Evolutionary conservation across 2,113 vertebrate genomes (phyloP).

Genomic region (Lipophrys pholis): DNA sequence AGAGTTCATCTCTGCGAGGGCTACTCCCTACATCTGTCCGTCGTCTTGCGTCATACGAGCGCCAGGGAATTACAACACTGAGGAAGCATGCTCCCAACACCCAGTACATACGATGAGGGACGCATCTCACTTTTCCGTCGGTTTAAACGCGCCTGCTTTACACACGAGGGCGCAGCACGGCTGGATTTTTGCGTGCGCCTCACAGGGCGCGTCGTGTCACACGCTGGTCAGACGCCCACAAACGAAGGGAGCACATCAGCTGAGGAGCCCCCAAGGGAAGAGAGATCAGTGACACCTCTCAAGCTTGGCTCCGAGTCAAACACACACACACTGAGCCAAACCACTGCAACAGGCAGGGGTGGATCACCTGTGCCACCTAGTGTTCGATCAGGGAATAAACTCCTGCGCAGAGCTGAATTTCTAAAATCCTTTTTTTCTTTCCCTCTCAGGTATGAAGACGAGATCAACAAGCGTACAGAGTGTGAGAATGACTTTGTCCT

Average conservation of each 20-base stretch:
- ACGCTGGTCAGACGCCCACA: background rate
- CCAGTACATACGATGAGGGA: conserved; percentile 27
- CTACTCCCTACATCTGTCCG: conserved; percentile 71
- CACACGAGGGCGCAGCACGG: background rate
- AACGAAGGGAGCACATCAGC: conserved; percentile 29
- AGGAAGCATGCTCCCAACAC: conserved; percentile 50
- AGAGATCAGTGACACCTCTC: conserved; percentile 32
- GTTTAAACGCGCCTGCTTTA: conserved; percentile 10
- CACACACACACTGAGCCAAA: background rate
- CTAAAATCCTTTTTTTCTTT: background rate
- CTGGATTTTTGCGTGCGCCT: background rate
- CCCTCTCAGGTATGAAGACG: conserved; percentile 84
- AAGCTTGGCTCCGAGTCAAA: conserved; percentile 19
- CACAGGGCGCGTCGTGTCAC: background rate
- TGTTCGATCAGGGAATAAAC: conserved; percentile 43
- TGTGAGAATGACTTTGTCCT: conserved; percentile 88
- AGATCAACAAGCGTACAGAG: conserved; percentile 87
- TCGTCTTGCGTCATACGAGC: conserved; percentile 47
- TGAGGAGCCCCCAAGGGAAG: background rate
- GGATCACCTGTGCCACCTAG: conserved; percentile 71
- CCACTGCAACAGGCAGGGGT: conserved; percentile 5
- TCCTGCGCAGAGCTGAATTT: background rate
- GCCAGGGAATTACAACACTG: conserved; percentile 60
- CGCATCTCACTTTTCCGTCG: background rate
- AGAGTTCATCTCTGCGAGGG: conserved; percentile 19